These are phyloP conservation scores for Tribolium freemani DNA, from an alignment of 2,888 invertebrate species.

Conservation along the genomic window DNA sequence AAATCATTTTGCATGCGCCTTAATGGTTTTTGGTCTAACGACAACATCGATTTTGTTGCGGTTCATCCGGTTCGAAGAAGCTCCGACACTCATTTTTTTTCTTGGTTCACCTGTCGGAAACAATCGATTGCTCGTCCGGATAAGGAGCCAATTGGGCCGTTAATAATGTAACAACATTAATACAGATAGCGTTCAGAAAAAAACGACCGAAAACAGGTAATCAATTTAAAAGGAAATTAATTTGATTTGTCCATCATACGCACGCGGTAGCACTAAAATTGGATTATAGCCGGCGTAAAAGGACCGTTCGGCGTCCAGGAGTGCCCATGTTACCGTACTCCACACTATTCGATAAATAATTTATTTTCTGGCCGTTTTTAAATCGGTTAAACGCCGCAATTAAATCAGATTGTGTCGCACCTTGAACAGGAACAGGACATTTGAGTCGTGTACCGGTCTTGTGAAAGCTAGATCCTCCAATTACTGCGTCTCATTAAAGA, in stretches of 20 bases:
- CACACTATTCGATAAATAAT: slow-evolving; percentile 33
- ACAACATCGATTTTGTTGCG: slow-evolving; percentile 4
- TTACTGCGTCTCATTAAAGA: slow-evolving; percentile 57
- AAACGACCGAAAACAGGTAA: slow-evolving; percentile 22
- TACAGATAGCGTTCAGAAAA: slow-evolving; percentile 23
- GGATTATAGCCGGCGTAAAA: slow-evolving; percentile 38
- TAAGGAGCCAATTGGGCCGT: slow-evolving; percentile 15
- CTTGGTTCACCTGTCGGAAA: slow-evolving; percentile 19
- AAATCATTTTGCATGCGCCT: slow-evolving; percentile 5
- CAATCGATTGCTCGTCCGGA: slow-evolving; percentile 20
- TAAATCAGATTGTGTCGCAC: slow-evolving; percentile 5
- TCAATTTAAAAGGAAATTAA: slow-evolving; percentile 43
- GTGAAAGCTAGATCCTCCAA: slow-evolving; percentile 46
- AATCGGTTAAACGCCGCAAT: slow-evolving; percentile 10
- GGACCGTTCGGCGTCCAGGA: slow-evolving; percentile 20
- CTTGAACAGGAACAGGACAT: slow-evolving; percentile 15
- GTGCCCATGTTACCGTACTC: slow-evolving; percentile 17
- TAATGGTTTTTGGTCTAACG: background rate
- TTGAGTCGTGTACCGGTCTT: slow-evolving; percentile 25
- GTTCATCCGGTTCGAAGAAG: background rate
- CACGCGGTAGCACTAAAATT: slow-evolving; percentile 30
- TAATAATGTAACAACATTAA: slow-evolving; percentile 37
- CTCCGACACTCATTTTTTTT: slow-evolving; percentile 1
- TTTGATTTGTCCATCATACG: slow-evolving; percentile 40
- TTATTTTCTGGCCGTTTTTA: slow-evolving; percentile 5